Evolutionary conservation across 1,140 invertebrate species (phyloP).

Genomic region (Agrilus planipennis): DNA sequence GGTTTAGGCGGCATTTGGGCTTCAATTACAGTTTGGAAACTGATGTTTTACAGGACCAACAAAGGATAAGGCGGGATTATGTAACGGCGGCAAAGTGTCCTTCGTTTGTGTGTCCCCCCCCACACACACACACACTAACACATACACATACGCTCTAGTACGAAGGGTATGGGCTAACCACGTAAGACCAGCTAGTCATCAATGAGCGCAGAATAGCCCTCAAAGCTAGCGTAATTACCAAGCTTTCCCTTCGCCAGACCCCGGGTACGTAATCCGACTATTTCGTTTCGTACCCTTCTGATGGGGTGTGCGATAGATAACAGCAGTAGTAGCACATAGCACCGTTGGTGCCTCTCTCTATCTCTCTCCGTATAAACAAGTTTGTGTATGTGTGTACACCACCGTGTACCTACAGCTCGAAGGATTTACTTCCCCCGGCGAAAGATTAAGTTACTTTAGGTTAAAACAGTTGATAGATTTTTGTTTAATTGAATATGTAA

Average conservation of each 20-base stretch:
- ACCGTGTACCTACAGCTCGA: constrained; percentile 14
- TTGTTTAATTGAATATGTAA: constrained; percentile 46
- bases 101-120: constrained; percentile 7
- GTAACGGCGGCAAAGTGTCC: constrained; percentile 10
- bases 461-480: constrained; percentile 41
- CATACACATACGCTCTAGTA: too few relatives aligned
- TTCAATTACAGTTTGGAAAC: constrained; percentile 3
- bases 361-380: too few relatives aligned
- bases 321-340: too few relatives aligned
- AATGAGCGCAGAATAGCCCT: constrained; percentile 29
- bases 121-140: too few relatives aligned
- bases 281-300: constrained; percentile 20
- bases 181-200: constrained; percentile 19
- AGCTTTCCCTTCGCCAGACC: constrained; percentile 20
- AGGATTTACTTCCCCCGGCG: constrained; percentile 21
- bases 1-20: background rate
- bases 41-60: constrained; percentile 21
- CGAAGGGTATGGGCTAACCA: too few relatives aligned
- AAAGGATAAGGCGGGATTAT: constrained; percentile 28
- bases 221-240: constrained; percentile 29
- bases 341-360: too few relatives aligned
- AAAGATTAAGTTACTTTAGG: constrained; percentile 35
- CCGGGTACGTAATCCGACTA: constrained; percentile 26
- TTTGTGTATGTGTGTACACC: too few relatives aligned
- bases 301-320: constrained; percentile 6